phyloP scores from a whole-genome alignment of 2,797 vertebrate species.

The Betta splendens region DNA sequence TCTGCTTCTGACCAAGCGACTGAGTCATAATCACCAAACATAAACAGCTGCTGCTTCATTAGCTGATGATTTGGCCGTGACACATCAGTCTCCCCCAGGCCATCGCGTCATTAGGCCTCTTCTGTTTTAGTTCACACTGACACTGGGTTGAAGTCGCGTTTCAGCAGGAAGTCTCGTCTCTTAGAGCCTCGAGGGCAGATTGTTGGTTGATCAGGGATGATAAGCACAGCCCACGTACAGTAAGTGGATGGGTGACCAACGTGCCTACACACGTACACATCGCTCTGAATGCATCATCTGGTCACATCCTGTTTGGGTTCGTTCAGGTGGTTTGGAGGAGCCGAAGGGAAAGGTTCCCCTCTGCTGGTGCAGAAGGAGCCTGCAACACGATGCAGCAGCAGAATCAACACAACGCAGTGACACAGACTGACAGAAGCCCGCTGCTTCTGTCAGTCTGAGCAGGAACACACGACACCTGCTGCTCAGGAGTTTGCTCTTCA shows the following conservation, averaged over 20 bases:
- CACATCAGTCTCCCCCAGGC: slow-evolving; percentile 30
- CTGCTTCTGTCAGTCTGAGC: background rate
- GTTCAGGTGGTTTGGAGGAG: background rate
- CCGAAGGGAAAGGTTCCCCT: slow-evolving; percentile 24
- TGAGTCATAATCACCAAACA: slow-evolving; percentile 45
- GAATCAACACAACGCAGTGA: no score
- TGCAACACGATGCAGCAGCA: no score
- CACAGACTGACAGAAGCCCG: no score
- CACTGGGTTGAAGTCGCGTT: slow-evolving; percentile 28
- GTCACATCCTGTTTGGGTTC: background rate
- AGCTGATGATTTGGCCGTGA: slow-evolving; percentile 54
- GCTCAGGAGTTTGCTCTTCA: background rate
- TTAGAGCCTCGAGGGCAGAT: background rate
- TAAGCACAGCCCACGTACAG: slow-evolving; percentile 5
- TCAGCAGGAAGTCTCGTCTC: slow-evolving; percentile 21
- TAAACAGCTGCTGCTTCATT: slow-evolving; percentile 63
- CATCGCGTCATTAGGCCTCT: slow-evolving; percentile 38
- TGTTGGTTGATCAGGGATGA: slow-evolving; percentile 13
- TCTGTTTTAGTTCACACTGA: slow-evolving; percentile 55
- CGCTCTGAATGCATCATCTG: background rate
- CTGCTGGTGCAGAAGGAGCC: slow-evolving; percentile 41
- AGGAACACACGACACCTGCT: background rate
- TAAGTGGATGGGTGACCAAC: background rate
- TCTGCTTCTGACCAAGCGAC: slow-evolving; percentile 10
- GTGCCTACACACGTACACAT: background rate